Evolutionary conservation across 2,113 vertebrate genomes (phyloP), one percentile per base, ranked within the genome.

Genomic region (Rhabdomys dilectus): DNA sequence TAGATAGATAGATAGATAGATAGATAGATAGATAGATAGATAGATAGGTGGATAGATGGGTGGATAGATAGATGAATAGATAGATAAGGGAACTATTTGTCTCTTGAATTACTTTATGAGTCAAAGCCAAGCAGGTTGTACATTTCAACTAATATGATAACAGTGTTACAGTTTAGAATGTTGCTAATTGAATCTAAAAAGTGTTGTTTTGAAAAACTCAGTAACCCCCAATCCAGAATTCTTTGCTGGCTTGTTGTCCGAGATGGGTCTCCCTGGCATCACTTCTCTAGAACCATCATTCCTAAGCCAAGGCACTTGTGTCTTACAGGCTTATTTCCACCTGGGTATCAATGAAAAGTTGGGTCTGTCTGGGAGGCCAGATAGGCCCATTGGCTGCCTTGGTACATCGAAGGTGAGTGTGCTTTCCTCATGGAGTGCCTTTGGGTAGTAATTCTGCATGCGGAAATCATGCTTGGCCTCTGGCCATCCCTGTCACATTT

Each of bases 351-450:
- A 99, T 98, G 99, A 99, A 89, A 99, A 99, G 96, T n/a, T 99
- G 96, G 99, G 99, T 90, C 98, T 99, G 97, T 99, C 99, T 72
- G 99, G 99, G 98, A 99, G 99, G 97, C 99, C 99, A 0, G 99
- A 99, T 24, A 99, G 99, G 87, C 99, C 99, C 7, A 98, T 99
- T 94, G 99, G 99, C 97, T 99, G 99, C 97, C 99, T 99, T 1
- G 99, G 99, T 84, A 99, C 99, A 80, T 99, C 99, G 98, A 99
- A 99, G 99, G 99, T 99, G 86, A 91, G 94, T 68, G 85, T 89
- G 45, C 72, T 94, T 1, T 66, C 42, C 70, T 12, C 29, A 48
- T 56, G 21, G 77, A 13, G 58, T 73, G 8, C 13, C 4, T 88
- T 96, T 53, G 17, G 36, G 11, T 58, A 73, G 7, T 76, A 5